Evolutionary conservation across 2,113 vertebrate genomes (phyloP), one percentile per base, ranked within the genome.

Genomic region (Mionectes macconnelli): DNA sequence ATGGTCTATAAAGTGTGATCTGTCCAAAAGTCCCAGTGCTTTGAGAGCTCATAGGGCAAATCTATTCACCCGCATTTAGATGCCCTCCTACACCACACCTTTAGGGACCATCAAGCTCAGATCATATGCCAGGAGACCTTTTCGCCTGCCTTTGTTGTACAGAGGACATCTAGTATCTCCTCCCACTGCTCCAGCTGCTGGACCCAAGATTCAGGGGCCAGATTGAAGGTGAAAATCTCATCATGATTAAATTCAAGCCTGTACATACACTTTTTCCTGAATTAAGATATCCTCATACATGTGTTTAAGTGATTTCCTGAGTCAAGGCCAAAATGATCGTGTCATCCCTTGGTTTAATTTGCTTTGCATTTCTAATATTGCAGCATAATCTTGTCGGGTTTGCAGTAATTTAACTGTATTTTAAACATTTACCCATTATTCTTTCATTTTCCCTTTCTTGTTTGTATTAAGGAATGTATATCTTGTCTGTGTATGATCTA

Each of bases 401-500:
- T 92, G 40, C 77, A 96, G 70, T 31, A 90, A 55, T 94, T 96
- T 84, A 78, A 79, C 30, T 88, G 6, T 44, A 85, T 92, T 95
- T 91, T 89, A 87, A 95, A 55, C 14, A 37, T 82, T 93, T 88
- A 50, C 47, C 66, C 53, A 49, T 33, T 93, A 37, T 93, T 59
- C 44, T 88, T 87, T 95, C 93, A 87, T 87, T 82, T 64, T 50
- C 81, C 82, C 23, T 90, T 94, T 93, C 85, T 93, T n/a, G n/a
- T n/a, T n/a, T n/a, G n/a, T n/a, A n/a, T n/a, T n/a, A n/a, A n/a
- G n/a, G 90, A 96, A 96, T 93, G 70, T 81, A 52, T 94, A 81
- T 82, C 56, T 93, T 91, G 89, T 92, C 87, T 93, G n/a, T 91
- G 60, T 95, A 69, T 70, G 73, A 95, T 93, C 70, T 24, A 81